phyloP scores from a whole-genome alignment of 2,797 vertebrate genomes.

The Silurus lanzhouensis region DNA sequence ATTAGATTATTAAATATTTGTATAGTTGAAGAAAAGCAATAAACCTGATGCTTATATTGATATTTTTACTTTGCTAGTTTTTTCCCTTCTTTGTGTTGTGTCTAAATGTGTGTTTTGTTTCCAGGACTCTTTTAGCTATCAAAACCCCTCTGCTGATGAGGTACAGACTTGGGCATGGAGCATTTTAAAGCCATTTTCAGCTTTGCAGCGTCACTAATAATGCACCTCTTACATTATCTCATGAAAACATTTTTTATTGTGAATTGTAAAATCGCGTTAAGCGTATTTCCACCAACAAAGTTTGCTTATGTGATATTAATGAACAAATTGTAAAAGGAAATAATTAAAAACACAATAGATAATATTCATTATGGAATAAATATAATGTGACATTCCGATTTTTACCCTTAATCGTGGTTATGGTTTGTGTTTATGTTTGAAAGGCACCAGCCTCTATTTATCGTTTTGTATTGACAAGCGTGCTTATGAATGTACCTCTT shows the following conservation, averaged over 20 bases:
- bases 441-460: not conserved
- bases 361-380: not conserved
- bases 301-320: not conserved
- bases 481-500: slow-evolving; percentile 36
- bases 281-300: not conserved
- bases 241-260: slow-evolving; percentile 7
- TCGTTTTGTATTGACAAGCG: not conserved
- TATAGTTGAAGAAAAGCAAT: not conserved
- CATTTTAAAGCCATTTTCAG: slow-evolving; percentile 58
- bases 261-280: not conserved
- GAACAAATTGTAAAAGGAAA: not conserved
- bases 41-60: not conserved
- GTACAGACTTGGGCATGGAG: slow-evolving; percentile 73
- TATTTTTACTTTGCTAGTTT: not conserved
- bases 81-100: slow-evolving; percentile 47
- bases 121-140: slow-evolving; percentile 78
- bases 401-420: not conserved
- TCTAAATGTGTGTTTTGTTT: slow-evolving; percentile 72
- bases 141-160: slow-evolving; percentile 73
- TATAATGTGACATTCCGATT: not conserved
- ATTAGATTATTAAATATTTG: not conserved
- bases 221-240: slow-evolving; percentile 41
- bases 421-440: not conserved
- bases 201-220: slow-evolving; percentile 65
- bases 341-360: not conserved